phyloP scores from a whole-genome alignment of 2,113 vertebrate genomes.

The Kryptolebias marmoratus region DNA sequence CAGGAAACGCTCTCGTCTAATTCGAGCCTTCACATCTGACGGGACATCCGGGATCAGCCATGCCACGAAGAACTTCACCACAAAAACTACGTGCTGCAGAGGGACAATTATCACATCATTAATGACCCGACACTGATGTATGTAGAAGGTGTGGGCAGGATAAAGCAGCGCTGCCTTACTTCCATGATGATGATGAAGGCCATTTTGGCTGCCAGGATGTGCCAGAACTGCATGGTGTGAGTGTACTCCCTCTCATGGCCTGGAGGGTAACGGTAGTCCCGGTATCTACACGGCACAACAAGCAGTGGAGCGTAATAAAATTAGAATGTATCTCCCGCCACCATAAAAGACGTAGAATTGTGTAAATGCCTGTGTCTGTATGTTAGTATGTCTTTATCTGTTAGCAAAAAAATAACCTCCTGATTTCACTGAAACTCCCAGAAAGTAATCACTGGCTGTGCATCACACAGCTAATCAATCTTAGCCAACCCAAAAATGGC shows the following conservation, averaged over 20 bases:
- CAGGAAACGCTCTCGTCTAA: constrained; percentile 93
- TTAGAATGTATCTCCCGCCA: background rate
- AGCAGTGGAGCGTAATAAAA: background rate
- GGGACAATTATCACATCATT: background rate
- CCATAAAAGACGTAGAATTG: background rate
- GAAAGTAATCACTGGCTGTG: no score
- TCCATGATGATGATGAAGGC: constrained; percentile 98
- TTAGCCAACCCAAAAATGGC: no score
- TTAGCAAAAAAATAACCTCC: no score
- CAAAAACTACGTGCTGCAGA: constrained; percentile 91
- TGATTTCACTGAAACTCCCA: no score
- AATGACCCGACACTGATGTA: background rate
- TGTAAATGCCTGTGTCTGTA: no score
- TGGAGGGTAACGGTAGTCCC: constrained; percentile 92
- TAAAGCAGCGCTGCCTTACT: constrained; percentile 72
- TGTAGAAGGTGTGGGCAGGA: background rate
- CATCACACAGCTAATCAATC: no score
- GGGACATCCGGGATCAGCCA: constrained; percentile 98
- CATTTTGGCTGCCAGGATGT: constrained; percentile 95
- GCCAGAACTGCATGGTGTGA: constrained; percentile 95
- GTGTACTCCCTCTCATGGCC: constrained; percentile 81
- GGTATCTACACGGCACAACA: constrained; percentile 63
- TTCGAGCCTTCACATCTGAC: constrained; percentile 87
- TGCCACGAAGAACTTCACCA: constrained; percentile 94
- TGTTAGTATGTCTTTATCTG: no score